Conservation (phyloP, 37 sponge, comb jelly and placozoan genomes). For the Oopsacas minuta region DNA sequence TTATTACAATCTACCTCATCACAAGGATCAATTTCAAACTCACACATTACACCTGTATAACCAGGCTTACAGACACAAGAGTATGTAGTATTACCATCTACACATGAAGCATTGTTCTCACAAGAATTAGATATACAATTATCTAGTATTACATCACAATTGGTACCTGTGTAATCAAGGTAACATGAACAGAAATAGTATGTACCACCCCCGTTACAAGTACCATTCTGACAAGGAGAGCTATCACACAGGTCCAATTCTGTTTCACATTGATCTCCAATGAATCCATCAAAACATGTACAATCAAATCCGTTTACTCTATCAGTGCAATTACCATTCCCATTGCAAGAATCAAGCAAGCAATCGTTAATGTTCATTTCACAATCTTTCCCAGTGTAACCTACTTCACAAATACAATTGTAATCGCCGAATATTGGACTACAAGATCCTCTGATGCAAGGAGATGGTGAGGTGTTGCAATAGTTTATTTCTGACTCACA, state of each 20-base stretch:
- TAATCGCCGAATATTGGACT: background rate
- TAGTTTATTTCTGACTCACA: conserved; percentile 22
- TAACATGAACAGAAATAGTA: conserved; percentile 12
- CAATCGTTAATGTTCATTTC: background rate
- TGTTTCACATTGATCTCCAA: conserved; percentile 20
- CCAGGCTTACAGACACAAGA: background rate
- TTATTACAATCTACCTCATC: conserved; percentile 12
- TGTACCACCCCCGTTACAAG: conserved; percentile 23
- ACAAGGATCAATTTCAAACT: background rate
- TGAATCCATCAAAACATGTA: conserved; percentile 21
- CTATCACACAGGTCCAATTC: conserved; percentile 24
- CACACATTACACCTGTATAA: background rate
- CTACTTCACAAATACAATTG: background rate
- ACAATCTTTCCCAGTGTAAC: background rate
- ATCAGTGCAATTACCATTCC: conserved; percentile 24
- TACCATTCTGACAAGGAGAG: conserved; percentile 30
- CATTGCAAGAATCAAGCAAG: conserved; percentile 20
- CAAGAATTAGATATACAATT: conserved; percentile 31
- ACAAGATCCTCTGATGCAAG: conserved; percentile 29
- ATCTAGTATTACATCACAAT: conserved; percentile 26
- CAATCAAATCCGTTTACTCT: conserved; percentile 15
- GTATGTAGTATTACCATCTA: conserved; percentile 19
- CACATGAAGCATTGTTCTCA: conserved; percentile 25
- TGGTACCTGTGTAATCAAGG: conserved; percentile 23
- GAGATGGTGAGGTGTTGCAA: background rate